These are phyloP conservation scores for Periplaneta americana DNA, from an alignment of 1,140 invertebrate genomes.

Conservation along the genomic window DNA sequence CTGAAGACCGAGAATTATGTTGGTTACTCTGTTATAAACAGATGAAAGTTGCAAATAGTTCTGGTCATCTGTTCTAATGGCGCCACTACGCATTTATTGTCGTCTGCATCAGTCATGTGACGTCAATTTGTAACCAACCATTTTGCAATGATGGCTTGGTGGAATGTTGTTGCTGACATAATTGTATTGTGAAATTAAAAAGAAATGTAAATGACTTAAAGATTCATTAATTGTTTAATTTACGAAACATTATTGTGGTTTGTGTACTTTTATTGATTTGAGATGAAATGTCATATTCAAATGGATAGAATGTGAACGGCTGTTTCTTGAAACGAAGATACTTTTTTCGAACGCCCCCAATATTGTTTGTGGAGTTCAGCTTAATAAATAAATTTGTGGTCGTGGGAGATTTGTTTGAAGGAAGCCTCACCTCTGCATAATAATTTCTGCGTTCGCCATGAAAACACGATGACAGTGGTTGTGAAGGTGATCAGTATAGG, in stretches of 20 bases:
- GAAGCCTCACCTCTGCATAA: too few relatives aligned
- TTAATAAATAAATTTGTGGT: not conserved
- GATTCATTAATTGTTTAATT: not conserved
- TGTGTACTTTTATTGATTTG: not conserved
- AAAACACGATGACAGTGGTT: conserved; percentile 16
- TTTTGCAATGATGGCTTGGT: not conserved
- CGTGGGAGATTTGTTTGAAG: not conserved
- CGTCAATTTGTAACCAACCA: not conserved
- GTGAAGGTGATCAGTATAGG: conserved; percentile 12
- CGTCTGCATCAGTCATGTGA: not conserved
- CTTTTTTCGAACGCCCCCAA: not conserved
- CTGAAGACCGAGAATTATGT: too few relatives aligned
- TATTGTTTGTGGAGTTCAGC: not conserved
- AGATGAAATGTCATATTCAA: not conserved
- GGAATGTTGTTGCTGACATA: not conserved
- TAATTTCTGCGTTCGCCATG: not conserved
- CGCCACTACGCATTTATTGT: not conserved
- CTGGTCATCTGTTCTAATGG: not conserved
- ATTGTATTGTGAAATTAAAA: not conserved
- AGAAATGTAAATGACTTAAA: not conserved
- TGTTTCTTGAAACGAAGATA: not conserved
- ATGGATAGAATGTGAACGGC: not conserved
- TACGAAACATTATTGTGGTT: not conserved
- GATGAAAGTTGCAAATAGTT: too few relatives aligned
- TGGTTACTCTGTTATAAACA: too few relatives aligned